Base-by-base conservation (phyloP, 1,140 invertebrate species). In the Drosophila bifasciata region DNA sequence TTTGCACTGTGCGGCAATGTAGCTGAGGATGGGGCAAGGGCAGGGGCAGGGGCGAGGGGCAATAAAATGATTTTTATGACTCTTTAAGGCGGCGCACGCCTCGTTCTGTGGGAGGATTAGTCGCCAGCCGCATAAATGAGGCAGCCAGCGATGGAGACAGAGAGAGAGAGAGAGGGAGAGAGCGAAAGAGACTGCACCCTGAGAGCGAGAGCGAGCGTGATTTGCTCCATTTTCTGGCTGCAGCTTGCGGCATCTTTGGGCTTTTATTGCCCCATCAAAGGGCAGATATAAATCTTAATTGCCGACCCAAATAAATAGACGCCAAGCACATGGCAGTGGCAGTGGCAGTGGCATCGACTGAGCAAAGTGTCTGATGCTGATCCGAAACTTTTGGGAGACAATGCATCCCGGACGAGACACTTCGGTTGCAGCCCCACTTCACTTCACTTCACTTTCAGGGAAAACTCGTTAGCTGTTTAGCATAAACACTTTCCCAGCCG, bases 231-330 rank as follows among this genome's bases (percentile, higher is more conserved):
- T 81, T 81, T 64, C 72, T 67, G 67, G 73, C 72, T 80, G 77
- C 78, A 76, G 77, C 71, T 62, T 55, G 74, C 73, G 78, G 53
- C 62, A 48, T 74, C 78, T 78, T 79, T 32, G 68, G 60, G 59
- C 55, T 69, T 85, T 86, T 88, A 88, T 86, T 68, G 83, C 84
- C 79, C 69, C 83, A 78, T 88, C 81, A 86, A 86, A 81, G 74
- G 59, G 73, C 62, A 62, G 83, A 88, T 88, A 89, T 70, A 83
- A 88, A 88, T 88, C 83, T 88, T 88, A 88, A 88, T 88, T 89
- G 83, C 84, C 83, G 79, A 89, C 83, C 83, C 83, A 89, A 88
- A 88, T 88, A 88, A 88, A 88, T 89, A 89, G 81, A 88, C 69
- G 83, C 55, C 52, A 39, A 64, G 60, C 81, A 67, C 62, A 81